These are phyloP conservation scores for human DNA, from an alignment of 2,113 vertebrate species.

Conservation along the genomic window GRCh38 chr1:38734001-38734500, in stretches of 20 bases:
- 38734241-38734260: conserved; percentile 37
- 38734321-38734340: not conserved
- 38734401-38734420: not conserved
- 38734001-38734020: not conserved
- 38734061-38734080: not conserved
- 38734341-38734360: not conserved
- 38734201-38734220: not conserved
- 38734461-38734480: not conserved
- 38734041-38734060: not conserved
- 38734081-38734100: not conserved
- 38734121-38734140: not conserved
- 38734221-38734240: conserved; percentile 21
- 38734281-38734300: not conserved
- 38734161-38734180: not conserved
- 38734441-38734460: not conserved
- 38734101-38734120: not conserved
- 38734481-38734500: not conserved
- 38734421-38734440: not conserved
- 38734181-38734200: not conserved
- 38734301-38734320: not conserved
- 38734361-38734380: not conserved
- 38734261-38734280: conserved; percentile 16
- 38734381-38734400: not conserved
- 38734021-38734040: not conserved
- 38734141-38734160: not conserved